Conservation (phyloP, 2,113 vertebrate species). For the Oplegnathus fasciatus region DNA sequence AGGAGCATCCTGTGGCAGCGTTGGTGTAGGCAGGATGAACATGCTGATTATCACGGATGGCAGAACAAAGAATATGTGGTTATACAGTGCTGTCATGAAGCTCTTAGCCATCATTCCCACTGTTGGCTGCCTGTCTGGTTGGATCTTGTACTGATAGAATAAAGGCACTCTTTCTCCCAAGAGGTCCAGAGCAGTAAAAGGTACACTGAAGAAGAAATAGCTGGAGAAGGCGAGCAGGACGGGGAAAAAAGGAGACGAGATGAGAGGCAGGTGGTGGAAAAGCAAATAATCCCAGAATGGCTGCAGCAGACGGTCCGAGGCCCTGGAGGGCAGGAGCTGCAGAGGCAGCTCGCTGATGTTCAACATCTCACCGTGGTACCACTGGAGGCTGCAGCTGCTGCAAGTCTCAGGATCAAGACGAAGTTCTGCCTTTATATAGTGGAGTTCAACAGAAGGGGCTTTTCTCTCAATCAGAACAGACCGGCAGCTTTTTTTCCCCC, state of each 20-base stretch:
- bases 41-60: constrained; percentile 66
- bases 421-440: constrained; percentile 65
- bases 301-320: constrained; percentile 72
- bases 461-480: constrained; percentile 23
- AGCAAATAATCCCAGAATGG: constrained; percentile 79
- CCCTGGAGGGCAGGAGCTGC: constrained; percentile 27
- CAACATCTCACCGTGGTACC: constrained; percentile 58
- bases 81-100: constrained; percentile 71
- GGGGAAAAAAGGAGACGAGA: constrained; percentile 78
- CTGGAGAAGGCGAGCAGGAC: constrained; percentile 77
- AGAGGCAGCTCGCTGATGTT: constrained; percentile 62
- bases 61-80: constrained; percentile 81
- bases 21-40: constrained; percentile 63
- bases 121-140: constrained; percentile 71
- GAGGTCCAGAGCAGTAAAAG: constrained; percentile 78
- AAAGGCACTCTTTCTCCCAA: constrained; percentile 72
- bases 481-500: accelerated
- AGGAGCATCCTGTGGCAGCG: constrained; percentile 73
- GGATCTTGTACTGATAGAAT: constrained; percentile 81
- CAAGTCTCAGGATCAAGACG: constrained; percentile 8
- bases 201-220: constrained; percentile 77
- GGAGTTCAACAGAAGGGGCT: constrained; percentile 30
- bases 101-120: constrained; percentile 74
- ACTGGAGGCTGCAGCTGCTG: constrained; percentile 30
- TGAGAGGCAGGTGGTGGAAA: constrained; percentile 64